Base-by-base conservation (phyloP, 2,113 vertebrate genomes). In the Lophura nycthemera region DNA sequence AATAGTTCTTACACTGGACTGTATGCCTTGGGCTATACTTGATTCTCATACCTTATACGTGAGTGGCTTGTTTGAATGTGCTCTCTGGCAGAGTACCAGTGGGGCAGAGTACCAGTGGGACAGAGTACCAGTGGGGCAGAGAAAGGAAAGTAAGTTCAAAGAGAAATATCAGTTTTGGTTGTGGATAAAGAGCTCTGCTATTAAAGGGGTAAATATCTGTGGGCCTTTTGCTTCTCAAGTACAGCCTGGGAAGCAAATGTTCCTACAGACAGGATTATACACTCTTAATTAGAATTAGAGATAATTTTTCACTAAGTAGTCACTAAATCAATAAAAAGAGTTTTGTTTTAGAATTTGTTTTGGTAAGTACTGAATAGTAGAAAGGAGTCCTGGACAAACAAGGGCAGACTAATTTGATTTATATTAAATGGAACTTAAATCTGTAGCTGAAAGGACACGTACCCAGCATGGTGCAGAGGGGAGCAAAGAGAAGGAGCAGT, bases 341-440 rank as follows among this genome's bases (percentile, higher is more conserved):
- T 2, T 67, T 74, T 75, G 42, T 89, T 94, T 93, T 82, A 79
- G 66, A 48, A 22, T 65, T 91, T 29, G 19, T 36, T 89, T 84
- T 73, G 14, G 3, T 63, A 88, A 70, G 8, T 73, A 45, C 15
- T 80, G 56, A 74, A 12, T 65, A 86, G 50, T 86, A 59, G 63
- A 54, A 82, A 86, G 34, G 25, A 50, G 6, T 80, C 9, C 50
- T 38, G 24, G 21, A 61, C 69, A 48, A 93, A 69, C 29, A 91
- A 50, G 8, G 74, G 18, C 36, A 88, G 45, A 56, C 13, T 83
- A 70, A 73, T 77, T 86, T 80, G 85, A 73, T 63, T 88, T 88
- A 20, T 56, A 13, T 60, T 61, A 88, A 80, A 77, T 45, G n/a
- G 42, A 67, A 2, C 8, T 48, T 52, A 72, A 69, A 21, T 79